Base-by-base conservation (phyloP, 2,888 invertebrate species). In the Tryphoninae sp. region DNA sequence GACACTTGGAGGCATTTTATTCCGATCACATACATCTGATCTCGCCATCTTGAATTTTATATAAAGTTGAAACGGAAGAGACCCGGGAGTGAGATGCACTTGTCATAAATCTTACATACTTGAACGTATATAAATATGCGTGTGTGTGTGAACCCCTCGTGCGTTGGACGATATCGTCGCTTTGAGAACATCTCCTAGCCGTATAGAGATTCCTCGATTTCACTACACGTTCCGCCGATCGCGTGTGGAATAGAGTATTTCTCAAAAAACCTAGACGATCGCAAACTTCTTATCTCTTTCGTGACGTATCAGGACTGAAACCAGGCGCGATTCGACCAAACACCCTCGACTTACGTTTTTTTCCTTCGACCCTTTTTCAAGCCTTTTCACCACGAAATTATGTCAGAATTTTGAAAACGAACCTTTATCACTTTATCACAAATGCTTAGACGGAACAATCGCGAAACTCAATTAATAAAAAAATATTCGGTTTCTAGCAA, bases 11-110 rank as follows among this genome's bases (percentile, higher is more conserved):
- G 33, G 11, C 67, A 65, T 55, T 72, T 45, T 58, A 82, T 82
- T 82, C 82, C 55, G 78, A 82, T 82, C 82, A 82, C 82, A 82
- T 79, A 79, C 67, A 55, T 68, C 79, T 49, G 76, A 79, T 79
- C 78, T 78, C 71, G 72, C 79, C 72, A 68, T 82, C 82, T 76
- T 75, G 76, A 72, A 79, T 75, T 79, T 79, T 82, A 55, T 78
- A 71, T 69, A 33, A 59, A 51, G 11, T 22, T 51, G 62, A 13
- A 68, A 77, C 53, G 76, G 68, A 51, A 42, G 61, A 75, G 55
- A 65, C 11, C 55, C 13, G 40, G 69, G 69, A 73, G 42, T 42
- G 64, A 73, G 76, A 68, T 65, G 51, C 64, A 51, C 76, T 51
- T 40, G 61, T 33, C 59, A 42, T 65, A 49, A 3, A 49, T 55